phyloP scores from a whole-genome alignment of 2,888 invertebrate species.

The Acanthosepion lycidas region DNA sequence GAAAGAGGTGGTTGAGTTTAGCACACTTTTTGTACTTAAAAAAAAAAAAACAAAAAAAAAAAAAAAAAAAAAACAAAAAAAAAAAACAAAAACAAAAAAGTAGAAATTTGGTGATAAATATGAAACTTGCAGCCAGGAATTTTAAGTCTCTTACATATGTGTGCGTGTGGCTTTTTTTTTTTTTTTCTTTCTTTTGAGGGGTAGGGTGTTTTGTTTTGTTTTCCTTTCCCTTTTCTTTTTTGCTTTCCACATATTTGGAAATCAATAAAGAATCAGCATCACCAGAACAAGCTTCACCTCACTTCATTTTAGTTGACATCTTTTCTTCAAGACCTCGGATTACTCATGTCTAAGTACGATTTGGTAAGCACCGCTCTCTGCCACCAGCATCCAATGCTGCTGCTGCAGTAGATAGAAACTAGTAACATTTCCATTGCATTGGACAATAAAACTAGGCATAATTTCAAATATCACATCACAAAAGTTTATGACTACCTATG shows the following conservation, averaged over 20 bases:
- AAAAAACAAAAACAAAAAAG: neutral
- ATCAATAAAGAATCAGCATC: conserved; percentile 36
- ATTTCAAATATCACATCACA: conserved; percentile 46
- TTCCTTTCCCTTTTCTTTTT: neutral
- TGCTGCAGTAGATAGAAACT: conserved; percentile 42
- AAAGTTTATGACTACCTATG: conserved; percentile 44
- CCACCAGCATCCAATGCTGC: conserved; percentile 40
- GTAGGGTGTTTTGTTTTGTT: neutral
- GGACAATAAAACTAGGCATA: conserved; percentile 47
- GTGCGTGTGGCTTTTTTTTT: neutral
- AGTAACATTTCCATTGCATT: conserved; percentile 46
- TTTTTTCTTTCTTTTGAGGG: neutral
- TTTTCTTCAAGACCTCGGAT: conserved; percentile 34
- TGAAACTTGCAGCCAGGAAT: conserved; percentile 16
- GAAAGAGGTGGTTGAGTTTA: neutral
- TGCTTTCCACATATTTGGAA: neutral
- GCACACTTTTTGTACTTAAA: neutral
- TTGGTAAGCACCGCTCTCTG: conserved; percentile 45
- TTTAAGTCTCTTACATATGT: neutral
- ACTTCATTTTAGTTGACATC: neutral
- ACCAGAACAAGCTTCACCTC: conserved; percentile 33
- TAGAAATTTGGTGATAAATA: conserved; percentile 15
- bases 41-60: neutral
- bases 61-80: neutral
- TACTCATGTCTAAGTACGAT: conserved; percentile 1